These are phyloP conservation scores for Apotomis turbidana DNA, from an alignment of 2,888 invertebrate genomes.

Conservation along the genomic window DNA sequence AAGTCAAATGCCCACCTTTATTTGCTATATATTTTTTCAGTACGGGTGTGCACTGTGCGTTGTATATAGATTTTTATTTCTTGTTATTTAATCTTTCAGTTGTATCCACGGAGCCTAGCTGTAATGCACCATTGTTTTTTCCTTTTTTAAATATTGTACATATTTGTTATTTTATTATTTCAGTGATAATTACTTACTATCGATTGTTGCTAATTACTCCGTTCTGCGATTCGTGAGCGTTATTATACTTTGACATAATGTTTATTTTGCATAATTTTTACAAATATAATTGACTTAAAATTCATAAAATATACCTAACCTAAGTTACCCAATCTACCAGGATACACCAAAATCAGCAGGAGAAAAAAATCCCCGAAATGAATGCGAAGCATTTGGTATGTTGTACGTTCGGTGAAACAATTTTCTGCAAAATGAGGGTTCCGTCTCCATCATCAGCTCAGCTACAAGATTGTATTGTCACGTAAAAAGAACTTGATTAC, in stretches of 20 bases:
- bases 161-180: not conserved
- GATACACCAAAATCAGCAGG: too few species aligned
- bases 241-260: not conserved
- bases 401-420: too few species aligned
- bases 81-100: slow-evolving; percentile 4
- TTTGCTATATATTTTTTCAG: not conserved
- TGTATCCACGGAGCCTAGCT: slow-evolving; percentile 4
- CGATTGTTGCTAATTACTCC: not conserved
- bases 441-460: too few species aligned
- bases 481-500: too few species aligned
- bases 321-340: too few species aligned
- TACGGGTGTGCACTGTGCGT: not conserved
- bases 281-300: too few species aligned
- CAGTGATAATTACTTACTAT: not conserved
- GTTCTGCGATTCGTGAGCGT: not conserved
- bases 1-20: not conserved
- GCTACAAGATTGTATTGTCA: too few species aligned
- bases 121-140: not conserved
- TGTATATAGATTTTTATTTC: not conserved
- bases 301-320: too few species aligned
- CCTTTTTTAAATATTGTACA: not conserved
- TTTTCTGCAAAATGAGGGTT: too few species aligned
- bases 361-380: too few species aligned
- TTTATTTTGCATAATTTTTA: not conserved
- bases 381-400: too few species aligned